Evolutionary conservation across 2,888 invertebrate genomes (phyloP), one percentile per base, ranked within the genome.

Genomic region (Lepidocyrtoides sp.): DNA sequence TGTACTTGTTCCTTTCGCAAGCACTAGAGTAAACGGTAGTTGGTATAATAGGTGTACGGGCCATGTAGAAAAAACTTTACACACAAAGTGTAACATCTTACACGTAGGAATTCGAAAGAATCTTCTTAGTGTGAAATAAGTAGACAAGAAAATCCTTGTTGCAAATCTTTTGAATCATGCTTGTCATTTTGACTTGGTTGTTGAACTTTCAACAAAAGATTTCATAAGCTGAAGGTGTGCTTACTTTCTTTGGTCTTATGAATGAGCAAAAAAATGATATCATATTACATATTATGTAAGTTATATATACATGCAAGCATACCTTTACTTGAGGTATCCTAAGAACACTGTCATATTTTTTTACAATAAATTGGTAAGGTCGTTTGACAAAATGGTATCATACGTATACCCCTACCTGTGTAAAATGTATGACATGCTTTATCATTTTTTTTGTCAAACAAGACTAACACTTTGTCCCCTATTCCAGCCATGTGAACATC

Each of bases 91-190:
- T 14, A 51, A 51, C 77, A 48, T n/a, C 51, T 29, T n/a, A 51
- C 77, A 77, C 10, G 48, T 8, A 51, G 29, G 51, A 41, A 48
- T 84, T 41, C 54, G 54, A 48, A 41, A 23, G 66, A 79, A 87
- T 79, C 87, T 75, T 87, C 79, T 86, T 86, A 79, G 72, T 51
- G 79, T 87, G 87, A 87, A 87, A 79, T 88, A 81, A 88, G 88
- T 66, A 81, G 88, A 87, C 79, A 88, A 63, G 79, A 81, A 88
- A 81, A 88, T 79, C 88, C 88, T 69, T 54, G 81, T 66, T 69
- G 66, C 88, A 88, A 88, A 88, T 88, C 88, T 88, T 88, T 79
- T 79, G 81, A 88, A 81, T 88, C 88, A 88, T 81, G 81, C 88
- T 88, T 88, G 88, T 88, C 88, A 88, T 81, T 88, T 88, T 81